These are phyloP conservation scores for Dolichotis patagonum DNA, from an alignment of 2,113 vertebrate species.

Conservation along the genomic window DNA sequence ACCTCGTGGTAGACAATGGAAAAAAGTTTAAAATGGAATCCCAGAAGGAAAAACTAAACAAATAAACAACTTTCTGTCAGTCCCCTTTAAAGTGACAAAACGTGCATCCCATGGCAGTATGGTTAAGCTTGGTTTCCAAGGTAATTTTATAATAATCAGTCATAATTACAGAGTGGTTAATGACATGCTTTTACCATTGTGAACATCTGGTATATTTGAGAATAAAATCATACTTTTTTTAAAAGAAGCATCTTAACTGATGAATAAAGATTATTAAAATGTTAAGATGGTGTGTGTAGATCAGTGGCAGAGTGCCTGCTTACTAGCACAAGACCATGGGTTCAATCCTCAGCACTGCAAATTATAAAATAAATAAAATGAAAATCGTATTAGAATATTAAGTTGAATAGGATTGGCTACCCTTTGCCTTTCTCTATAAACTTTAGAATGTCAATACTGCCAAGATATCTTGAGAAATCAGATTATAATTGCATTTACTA, in stretches of 20 bases:
- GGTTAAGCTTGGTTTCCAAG: background rate
- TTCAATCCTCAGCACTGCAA: background rate
- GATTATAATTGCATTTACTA: background rate
- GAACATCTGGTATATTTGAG: background rate
- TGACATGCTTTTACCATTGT: background rate
- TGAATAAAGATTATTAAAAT: background rate
- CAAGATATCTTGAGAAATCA: background rate
- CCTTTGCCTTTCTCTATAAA: background rate
- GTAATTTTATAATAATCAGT: background rate
- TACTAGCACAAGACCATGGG: background rate
- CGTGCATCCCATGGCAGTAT: background rate
- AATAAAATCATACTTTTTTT: background rate
- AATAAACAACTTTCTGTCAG: constrained; percentile 6
- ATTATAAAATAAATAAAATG: background rate
- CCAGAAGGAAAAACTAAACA: background rate
- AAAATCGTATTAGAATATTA: background rate
- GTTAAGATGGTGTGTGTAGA: background rate
- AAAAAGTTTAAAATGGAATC: constrained; percentile 12
- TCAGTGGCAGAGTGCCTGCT: background rate
- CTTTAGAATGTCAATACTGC: background rate
- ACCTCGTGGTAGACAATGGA: background rate
- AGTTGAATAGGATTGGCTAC: background rate
- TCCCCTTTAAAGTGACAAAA: background rate
- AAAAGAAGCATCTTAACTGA: background rate
- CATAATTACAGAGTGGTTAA: background rate